phyloP scores from a whole-genome alignment of 2,888 invertebrate species.

The Danaus chrysippus region DNA sequence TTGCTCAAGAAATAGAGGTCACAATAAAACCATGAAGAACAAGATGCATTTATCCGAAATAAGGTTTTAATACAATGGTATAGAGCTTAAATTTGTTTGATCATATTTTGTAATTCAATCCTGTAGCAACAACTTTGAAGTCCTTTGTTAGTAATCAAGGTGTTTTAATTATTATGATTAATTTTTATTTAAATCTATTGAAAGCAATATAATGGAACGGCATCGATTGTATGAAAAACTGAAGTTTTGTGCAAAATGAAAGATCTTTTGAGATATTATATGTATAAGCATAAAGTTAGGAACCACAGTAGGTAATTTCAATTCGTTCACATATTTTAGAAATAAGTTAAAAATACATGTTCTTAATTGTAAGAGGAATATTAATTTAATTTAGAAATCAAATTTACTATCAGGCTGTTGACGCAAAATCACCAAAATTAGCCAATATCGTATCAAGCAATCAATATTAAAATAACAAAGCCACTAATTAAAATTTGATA shows the following conservation, averaged over 20 bases:
- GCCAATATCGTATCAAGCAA: too few species aligned
- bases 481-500: too few species aligned
- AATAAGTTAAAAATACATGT: too few species aligned
- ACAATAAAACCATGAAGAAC: neutral
- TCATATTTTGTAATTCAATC: neutral
- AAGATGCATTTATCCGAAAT: neutral
- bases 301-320: too few species aligned
- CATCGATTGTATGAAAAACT: neutral
- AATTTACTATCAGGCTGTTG: too few species aligned
- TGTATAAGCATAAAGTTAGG: too few species aligned
- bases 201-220: neutral
- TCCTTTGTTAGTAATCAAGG: conserved; percentile 5
- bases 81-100: neutral
- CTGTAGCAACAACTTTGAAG: conserved; percentile 1
- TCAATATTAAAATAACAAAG: too few species aligned
- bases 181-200: neutral
- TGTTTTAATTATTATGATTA: neutral
- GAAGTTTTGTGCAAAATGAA: neutral
- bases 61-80: neutral
- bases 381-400: too few species aligned
- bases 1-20: neutral
- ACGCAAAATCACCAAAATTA: too few species aligned
- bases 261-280: neutral
- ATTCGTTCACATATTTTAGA: too few species aligned
- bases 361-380: too few species aligned